Evolutionary conservation across 2,888 invertebrate species (phyloP).

Genomic region (Parascotia fuliginaria): DNA sequence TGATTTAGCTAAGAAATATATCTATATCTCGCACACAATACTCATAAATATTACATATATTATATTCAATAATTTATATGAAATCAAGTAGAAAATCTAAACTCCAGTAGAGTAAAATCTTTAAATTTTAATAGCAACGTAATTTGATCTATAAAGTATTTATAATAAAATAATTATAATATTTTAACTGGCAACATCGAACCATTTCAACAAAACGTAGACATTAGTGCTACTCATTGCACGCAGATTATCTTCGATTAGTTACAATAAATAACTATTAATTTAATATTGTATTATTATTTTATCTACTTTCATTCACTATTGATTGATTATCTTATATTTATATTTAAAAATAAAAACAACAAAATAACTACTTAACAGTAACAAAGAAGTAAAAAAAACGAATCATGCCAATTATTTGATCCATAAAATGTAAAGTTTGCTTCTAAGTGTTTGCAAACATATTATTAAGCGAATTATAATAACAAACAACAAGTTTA

Average conservation of each 20-base stretch:
- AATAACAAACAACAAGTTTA: slow-evolving; percentile 17
- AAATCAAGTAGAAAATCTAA: slow-evolving; percentile 24
- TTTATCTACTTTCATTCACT: slow-evolving; percentile 50
- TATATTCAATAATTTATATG: slow-evolving; percentile 14
- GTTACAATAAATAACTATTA: slow-evolving; percentile 45
- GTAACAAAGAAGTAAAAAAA: slow-evolving; percentile 15
- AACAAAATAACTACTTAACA: slow-evolving; percentile 23
- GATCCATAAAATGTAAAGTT: slow-evolving; percentile 18
- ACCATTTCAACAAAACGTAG: slow-evolving; percentile 42
- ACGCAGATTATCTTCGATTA: slow-evolving; percentile 47
- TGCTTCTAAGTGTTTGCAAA: slow-evolving; percentile 21
- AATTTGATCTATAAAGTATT: slow-evolving; percentile 38
- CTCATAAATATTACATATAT: slow-evolving; percentile 22
- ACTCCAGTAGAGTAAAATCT: slow-evolving; percentile 32
- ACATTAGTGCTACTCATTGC: slow-evolving; percentile 68
- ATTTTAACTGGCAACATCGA: slow-evolving; percentile 53
- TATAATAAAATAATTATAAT: slow-evolving; percentile 34
- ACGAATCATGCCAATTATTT: slow-evolving; percentile 11
- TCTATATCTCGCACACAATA: slow-evolving; percentile 22
- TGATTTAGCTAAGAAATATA: slow-evolving; percentile 35
- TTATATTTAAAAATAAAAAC: slow-evolving; percentile 12
- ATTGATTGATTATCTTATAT: slow-evolving; percentile 40
- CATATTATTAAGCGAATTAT: slow-evolving; percentile 7
- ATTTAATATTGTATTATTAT: slow-evolving; percentile 59
- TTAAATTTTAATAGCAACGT: slow-evolving; percentile 37